Base-by-base conservation (phyloP, 2,888 invertebrate genomes). In the Andrena flavipes region DNA sequence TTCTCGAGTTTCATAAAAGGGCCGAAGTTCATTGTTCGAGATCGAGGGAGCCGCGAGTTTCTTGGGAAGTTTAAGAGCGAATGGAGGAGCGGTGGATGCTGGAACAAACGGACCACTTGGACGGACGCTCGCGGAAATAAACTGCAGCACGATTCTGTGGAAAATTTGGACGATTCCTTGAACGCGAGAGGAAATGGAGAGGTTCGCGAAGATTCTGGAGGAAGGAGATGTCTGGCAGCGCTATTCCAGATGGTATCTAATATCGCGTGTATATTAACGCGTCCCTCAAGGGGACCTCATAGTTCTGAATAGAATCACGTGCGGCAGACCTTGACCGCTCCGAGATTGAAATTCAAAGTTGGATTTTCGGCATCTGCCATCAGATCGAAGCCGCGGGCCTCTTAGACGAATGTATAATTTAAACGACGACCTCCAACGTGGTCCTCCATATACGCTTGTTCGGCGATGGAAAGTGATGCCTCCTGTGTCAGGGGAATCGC, bases 321-420 rank as follows among this genome's bases (percentile, higher is more conserved):
- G 60, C 59, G 77, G 16, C 69, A 77, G 80, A 77, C 90, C 91
- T 90, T 91, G 88, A 90, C 87, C 88, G 87, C 64, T 76, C 76
- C 84, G 78, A 82, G 85, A 90, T 91, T 89, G 87, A 90, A 91
- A 90, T 91, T 90, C 91, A 90, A 88, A 88, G 87, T 90, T 83
- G 67, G 76, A 86, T 88, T 90, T 90, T 89, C 85, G 82, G 87
- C 71, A 78, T 81, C 82, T 82, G 80, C 78, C 85, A 88, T 88
- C 88, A 86, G 88, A 91, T 90, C 87, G 85, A 75, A 81, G 84
- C 80, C 85, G 69, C 76, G 78, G 71, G 62, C 30, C 65, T 77
- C 78, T 80, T 87, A 82, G 80, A 88, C 85, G 88, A 90, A 91
- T 91, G 91, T 88, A 91, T 91, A 91, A 91, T 91, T 86, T 89